These are phyloP conservation scores for Styela plicata DNA, from an alignment of 23 tunicate species.

Conservation along the genomic window DNA sequence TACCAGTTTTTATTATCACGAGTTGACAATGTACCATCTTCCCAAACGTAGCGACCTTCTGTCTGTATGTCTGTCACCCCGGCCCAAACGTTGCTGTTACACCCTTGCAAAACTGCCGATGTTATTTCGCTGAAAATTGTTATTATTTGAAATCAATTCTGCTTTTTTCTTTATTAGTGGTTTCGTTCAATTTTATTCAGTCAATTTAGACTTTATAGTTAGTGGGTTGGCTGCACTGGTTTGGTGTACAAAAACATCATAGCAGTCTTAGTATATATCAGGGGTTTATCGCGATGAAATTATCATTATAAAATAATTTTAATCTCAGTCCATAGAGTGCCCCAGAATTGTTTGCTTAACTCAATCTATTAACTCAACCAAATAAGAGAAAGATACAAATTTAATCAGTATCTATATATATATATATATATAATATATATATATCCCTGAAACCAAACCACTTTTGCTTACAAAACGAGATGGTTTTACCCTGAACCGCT, in stretches of 20 bases:
- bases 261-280: background rate
- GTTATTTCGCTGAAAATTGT: background rate
- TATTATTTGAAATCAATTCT: too few relatives aligned
- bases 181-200: background rate
- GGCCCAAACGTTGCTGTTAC: constrained; percentile 53
- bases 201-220: too few relatives aligned
- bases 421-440: too few relatives aligned
- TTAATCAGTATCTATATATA: too few relatives aligned
- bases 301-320: background rate
- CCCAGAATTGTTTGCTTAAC: too few relatives aligned
- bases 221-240: background rate
- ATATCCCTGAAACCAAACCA: too few relatives aligned
- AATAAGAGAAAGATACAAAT: too few relatives aligned
- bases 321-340: too few relatives aligned
- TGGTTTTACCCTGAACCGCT: too few relatives aligned
- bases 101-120: constrained; percentile 7
- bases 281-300: background rate
- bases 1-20: constrained; percentile 47
- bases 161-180: too few relatives aligned
- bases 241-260: background rate
- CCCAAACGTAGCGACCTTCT: constrained; percentile 52
- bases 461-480: too few relatives aligned
- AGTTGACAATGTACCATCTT: constrained; percentile 36
- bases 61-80: constrained; percentile 42
- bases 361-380: too few relatives aligned